phyloP scores from a whole-genome alignment of 2,113 vertebrate genomes.

The Anhinga anhinga region DNA sequence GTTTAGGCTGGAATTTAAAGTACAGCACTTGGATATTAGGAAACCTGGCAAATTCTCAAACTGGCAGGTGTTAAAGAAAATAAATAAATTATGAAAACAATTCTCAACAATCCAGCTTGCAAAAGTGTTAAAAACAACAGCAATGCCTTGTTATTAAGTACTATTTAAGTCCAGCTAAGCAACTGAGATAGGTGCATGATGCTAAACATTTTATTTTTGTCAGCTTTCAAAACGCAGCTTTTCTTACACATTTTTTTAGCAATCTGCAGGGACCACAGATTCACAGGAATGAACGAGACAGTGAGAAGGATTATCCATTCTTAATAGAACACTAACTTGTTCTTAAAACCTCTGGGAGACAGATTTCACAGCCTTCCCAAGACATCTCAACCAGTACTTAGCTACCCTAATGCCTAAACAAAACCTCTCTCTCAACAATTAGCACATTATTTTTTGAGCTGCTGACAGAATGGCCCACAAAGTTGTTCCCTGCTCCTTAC shows the following conservation, averaged over 20 bases:
- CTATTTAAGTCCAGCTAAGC: not conserved
- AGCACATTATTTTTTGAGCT: not conserved
- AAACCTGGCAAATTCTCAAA: slow-evolving; percentile 1
- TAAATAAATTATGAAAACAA: not conserved
- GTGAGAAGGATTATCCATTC: not conserved
- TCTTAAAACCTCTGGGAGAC: not conserved
- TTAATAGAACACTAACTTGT: not conserved
- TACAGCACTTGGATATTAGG: not conserved
- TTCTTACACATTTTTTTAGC: not conserved
- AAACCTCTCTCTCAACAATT: not conserved
- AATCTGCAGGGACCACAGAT: not conserved
- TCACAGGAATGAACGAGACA: not conserved
- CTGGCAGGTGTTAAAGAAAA: not conserved
- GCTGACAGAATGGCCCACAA: not conserved
- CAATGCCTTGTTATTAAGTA: not conserved
- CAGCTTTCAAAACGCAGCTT: not conserved
- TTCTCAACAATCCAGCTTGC: not conserved
- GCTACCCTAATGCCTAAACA: not conserved
- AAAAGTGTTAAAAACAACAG: not conserved
- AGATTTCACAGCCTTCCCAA: not conserved
- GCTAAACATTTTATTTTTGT: not conserved
- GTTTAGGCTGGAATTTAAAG: not conserved
- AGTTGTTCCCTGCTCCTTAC: not conserved
- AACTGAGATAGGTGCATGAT: not conserved
- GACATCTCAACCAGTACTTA: not conserved